Conservation (phyloP, 2,888 invertebrate species). For the Alloplasta piceator region DNA sequence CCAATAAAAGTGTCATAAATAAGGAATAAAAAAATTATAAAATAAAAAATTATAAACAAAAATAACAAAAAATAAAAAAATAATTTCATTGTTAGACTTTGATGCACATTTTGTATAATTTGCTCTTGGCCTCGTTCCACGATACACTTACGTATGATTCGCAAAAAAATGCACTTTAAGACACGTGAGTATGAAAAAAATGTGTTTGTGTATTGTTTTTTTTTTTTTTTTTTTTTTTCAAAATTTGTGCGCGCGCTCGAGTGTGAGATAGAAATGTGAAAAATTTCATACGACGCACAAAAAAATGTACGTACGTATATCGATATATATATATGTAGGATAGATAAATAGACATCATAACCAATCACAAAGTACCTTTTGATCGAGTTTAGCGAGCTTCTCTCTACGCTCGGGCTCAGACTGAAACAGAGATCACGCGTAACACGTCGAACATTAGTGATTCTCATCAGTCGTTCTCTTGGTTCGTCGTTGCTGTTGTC, state of each 20-base stretch:
- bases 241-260: slow-evolving; percentile 44
- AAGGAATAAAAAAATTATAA: neutral
- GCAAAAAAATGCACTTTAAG: slow-evolving; percentile 48
- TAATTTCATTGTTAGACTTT: neutral
- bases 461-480: slow-evolving; percentile 63
- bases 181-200: slow-evolving; percentile 44
- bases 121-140: slow-evolving; percentile 20
- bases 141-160: slow-evolving; percentile 46
- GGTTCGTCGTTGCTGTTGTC: slow-evolving; percentile 40
- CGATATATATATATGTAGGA: slow-evolving; percentile 72
- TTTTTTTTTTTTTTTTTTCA: slow-evolving; percentile 16
- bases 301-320: slow-evolving; percentile 68
- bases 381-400: slow-evolving; percentile 82
- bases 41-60: neutral
- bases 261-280: slow-evolving; percentile 12
- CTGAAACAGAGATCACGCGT: slow-evolving; percentile 83
- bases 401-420: slow-evolving; percentile 83
- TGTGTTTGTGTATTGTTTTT: slow-evolving; percentile 37
- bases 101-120: too few species aligned
- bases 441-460: slow-evolving; percentile 76
- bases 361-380: slow-evolving; percentile 83
- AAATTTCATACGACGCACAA: slow-evolving; percentile 49
- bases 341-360: slow-evolving; percentile 78
- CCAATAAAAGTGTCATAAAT: too few species aligned
- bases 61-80: slow-evolving; percentile 1